Conservation (phyloP, 30 jellyfish, hydroid and myxozoan genomes). For the Chrysaora quinquecirrha region DNA sequence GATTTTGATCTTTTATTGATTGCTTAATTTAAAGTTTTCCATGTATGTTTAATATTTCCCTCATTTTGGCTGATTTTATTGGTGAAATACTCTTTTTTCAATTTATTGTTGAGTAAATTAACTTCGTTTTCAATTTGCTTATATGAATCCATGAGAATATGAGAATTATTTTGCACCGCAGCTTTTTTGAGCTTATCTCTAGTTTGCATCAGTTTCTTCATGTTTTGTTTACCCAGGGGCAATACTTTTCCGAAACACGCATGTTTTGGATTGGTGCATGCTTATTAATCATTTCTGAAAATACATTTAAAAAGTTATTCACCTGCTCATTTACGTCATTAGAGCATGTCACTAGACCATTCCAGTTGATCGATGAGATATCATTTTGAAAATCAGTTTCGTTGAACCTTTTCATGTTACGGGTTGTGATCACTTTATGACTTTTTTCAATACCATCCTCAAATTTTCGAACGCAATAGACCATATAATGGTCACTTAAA, state of each 20-base stretch:
- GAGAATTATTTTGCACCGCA: slow-evolving; percentile 9
- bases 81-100: slow-evolving; percentile 13
- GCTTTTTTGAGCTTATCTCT: slow-evolving; percentile 36
- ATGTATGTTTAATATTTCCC: slow-evolving; percentile 23
- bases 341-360: neutral
- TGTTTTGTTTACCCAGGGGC: slow-evolving; percentile 2
- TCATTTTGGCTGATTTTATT: neutral
- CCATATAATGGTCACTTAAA: slow-evolving; percentile 29
- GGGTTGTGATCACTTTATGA: neutral
- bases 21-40: slow-evolving; percentile 26
- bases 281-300: slow-evolving; percentile 7
- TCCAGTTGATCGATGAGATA: neutral
- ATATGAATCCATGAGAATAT: slow-evolving; percentile 28
- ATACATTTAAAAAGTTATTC: neutral
- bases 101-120: neutral
- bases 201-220: too few relatives aligned
- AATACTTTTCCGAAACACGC: slow-evolving; percentile 43
- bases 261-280: slow-evolving; percentile 19
- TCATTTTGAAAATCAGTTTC: slow-evolving; percentile 26
- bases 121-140: slow-evolving; percentile 7
- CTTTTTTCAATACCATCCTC: slow-evolving; percentile 7
- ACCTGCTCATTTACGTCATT: neutral
- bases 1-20: slow-evolving; percentile 20
- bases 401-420: slow-evolving; percentile 8
- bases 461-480: slow-evolving; percentile 21